Percentiles rank a stretch among this genome's conserved stretches.
phyloP scores from a whole-genome alignment of 2,888 invertebrate species.

The Carpatolechia fugitivella region DNA sequence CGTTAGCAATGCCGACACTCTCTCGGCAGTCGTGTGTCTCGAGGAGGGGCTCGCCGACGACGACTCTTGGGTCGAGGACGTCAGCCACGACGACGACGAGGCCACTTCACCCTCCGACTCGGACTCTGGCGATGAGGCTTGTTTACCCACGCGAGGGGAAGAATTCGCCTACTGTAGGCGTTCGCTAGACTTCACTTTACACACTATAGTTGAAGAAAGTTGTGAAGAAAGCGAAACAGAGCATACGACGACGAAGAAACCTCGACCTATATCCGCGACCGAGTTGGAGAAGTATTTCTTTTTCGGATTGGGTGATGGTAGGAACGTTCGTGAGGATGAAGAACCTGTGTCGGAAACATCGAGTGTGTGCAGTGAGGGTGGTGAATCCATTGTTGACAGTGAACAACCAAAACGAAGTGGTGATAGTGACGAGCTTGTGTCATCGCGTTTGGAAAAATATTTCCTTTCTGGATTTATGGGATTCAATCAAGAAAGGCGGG shows the following conservation, averaged over 20 bases:
- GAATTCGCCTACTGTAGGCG: constrained; percentile 90
- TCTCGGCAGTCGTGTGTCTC: constrained; percentile 85
- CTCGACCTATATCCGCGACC: constrained; percentile 86
- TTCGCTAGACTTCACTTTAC: constrained; percentile 92
- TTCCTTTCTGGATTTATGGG: constrained; percentile 93
- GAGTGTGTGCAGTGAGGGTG: constrained; percentile 90
- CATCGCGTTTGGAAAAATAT: constrained; percentile 92
- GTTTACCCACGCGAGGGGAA: constrained; percentile 86
- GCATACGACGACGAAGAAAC: constrained; percentile 78
- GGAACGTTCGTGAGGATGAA: constrained; percentile 77
- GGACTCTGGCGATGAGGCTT: constrained; percentile 84
- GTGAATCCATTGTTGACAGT: constrained; percentile 84
- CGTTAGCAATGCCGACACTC: constrained; percentile 84
- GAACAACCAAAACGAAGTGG: constrained; percentile 76
- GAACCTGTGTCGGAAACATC: constrained; percentile 89
- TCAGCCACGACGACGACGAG: constrained; percentile 89
- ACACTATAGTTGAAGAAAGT: constrained; percentile 96
- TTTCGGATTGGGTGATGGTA: constrained; percentile 89
- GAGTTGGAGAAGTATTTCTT: constrained; percentile 95
- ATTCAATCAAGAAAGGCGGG: constrained; percentile 86
- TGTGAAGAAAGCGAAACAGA: constrained; percentile 96
- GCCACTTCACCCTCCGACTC: constrained; percentile 83
- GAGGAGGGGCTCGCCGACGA: constrained; percentile 94
- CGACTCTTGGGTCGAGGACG: constrained; percentile 95
- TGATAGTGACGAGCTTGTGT: constrained; percentile 87